phyloP scores from a whole-genome alignment of 2,888 invertebrate genomes.

The Lycocerus yunnanus region DNA sequence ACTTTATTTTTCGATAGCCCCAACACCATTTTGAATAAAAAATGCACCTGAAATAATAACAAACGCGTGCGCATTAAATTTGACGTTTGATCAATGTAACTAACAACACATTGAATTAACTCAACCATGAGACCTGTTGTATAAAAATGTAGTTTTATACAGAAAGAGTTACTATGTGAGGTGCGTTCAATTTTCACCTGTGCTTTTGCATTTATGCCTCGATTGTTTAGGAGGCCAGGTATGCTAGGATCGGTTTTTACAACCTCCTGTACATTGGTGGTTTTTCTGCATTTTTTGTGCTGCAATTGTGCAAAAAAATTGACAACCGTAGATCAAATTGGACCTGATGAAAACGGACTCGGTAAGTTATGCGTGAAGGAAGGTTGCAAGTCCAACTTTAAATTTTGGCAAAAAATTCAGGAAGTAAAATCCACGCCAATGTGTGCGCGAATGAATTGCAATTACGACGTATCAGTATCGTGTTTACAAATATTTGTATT shows the following conservation, averaged over 20 bases:
- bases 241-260: constrained; percentile 29
- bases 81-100: constrained; percentile 50
- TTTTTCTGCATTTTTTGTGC: constrained; percentile 7
- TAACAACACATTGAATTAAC: constrained; percentile 14
- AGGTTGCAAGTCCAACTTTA: no score
- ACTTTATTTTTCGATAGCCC: not conserved
- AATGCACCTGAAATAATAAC: constrained; percentile 9
- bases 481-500: no score
- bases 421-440: no score
- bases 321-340: constrained; percentile 13
- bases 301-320: constrained; percentile 33
- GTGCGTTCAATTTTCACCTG: constrained; percentile 17
- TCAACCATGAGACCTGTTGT: constrained; percentile 33
- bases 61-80: constrained; percentile 44
- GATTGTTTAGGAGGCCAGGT: constrained; percentile 21
- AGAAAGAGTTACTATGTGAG: constrained; percentile 26
- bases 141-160: constrained; percentile 13
- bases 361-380: not conserved
- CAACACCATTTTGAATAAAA: not conserved
- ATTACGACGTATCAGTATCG: no score
- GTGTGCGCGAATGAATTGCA: not conserved
- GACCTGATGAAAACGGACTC: not conserved
- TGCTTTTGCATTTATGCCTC: constrained; percentile 19
- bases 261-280: constrained; percentile 6
- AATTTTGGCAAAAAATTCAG: no score